Conservation (phyloP, 2,888 invertebrate genomes). For the Platycnemis pennipes region DNA sequence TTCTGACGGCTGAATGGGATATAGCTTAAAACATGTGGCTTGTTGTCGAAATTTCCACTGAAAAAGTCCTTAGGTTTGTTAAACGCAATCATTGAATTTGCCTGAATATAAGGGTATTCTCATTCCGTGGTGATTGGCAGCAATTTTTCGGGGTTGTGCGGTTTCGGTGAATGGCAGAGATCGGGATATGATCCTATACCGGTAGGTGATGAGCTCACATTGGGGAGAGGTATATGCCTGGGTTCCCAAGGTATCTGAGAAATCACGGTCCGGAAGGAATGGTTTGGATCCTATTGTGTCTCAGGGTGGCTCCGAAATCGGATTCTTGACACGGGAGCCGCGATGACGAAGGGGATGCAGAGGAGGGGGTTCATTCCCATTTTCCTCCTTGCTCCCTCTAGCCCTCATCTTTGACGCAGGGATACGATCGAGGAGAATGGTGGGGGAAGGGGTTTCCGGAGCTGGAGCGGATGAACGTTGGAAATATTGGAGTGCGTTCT, state of each 20-base stretch:
- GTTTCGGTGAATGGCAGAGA: neutral
- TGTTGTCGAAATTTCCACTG: no score
- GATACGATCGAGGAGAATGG: neutral
- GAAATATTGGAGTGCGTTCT: neutral
- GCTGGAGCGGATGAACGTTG: neutral
- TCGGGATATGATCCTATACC: neutral
- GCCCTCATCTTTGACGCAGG: neutral
- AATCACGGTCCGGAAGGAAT: neutral
- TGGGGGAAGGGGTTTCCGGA: neutral
- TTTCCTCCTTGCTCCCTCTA: no score
- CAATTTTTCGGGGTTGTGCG: no score
- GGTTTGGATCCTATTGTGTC: slow-evolving; percentile 24
- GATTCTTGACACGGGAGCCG: slow-evolving; percentile 43
- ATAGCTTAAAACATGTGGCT: no score
- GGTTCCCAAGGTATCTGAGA: neutral
- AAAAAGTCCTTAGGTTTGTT: no score
- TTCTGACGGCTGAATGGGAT: no score
- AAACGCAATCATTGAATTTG: no score
- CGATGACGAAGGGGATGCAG: neutral
- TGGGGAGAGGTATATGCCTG: neutral
- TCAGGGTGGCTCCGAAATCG: neutral
- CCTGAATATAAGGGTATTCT: no score
- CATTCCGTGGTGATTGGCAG: neutral
- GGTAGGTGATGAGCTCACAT: neutral
- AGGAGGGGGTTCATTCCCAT: neutral